phyloP scores from a whole-genome alignment of 2,797 vertebrate species.

The Steatocranus sp. region DNA sequence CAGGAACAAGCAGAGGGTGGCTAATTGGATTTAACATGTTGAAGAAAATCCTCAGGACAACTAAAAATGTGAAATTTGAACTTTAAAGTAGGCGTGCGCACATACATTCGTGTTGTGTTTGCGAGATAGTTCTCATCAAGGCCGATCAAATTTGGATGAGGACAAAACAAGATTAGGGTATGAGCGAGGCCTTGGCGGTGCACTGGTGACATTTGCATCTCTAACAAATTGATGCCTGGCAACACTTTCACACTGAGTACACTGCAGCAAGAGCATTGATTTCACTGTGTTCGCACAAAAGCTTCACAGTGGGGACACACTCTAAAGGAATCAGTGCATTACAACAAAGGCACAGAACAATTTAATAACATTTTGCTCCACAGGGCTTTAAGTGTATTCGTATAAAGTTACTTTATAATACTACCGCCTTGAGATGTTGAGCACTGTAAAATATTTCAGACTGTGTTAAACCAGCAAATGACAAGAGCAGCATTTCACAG shows the following conservation, averaged over 20 bases:
- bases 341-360: not conserved
- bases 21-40: conserved; percentile 61
- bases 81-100: not conserved
- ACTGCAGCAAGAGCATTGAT: not conserved
- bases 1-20: conserved; percentile 39
- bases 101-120: not conserved
- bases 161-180: conserved; percentile 49
- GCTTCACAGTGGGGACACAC: not conserved
- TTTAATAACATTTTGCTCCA: conserved; percentile 2
- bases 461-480: conserved; percentile 9
- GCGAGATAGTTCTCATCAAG: not conserved
- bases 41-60: conserved; percentile 25
- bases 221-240: conserved; percentile 46
- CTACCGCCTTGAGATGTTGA: not conserved
- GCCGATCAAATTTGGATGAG: conserved; percentile 42
- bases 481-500: conserved; percentile 20
- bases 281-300: conserved; percentile 14
- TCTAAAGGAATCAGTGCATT: conserved; percentile 1
- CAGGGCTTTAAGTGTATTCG: not conserved
- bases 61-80: not conserved
- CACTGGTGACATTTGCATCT: conserved; percentile 38
- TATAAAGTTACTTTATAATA: not conserved
- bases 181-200: not conserved
- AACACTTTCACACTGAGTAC: conserved; percentile 35
- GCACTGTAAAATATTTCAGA: not conserved